Evolutionary conservation across 2,888 invertebrate species (phyloP).

Genomic region (Micropterix aruncella): DNA sequence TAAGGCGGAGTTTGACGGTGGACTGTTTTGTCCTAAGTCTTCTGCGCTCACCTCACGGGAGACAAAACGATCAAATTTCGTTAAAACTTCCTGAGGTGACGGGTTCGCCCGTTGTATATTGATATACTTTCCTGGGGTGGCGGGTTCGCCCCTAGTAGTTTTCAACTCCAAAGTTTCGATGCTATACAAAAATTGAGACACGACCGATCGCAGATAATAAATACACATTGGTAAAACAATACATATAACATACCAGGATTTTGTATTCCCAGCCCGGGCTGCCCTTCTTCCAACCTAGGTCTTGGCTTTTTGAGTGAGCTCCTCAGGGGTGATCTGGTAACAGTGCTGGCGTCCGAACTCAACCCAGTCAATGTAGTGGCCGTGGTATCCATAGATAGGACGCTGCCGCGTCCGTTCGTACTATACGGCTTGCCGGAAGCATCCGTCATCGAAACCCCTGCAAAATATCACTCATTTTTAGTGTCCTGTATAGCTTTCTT

Average conservation of each 20-base stretch:
- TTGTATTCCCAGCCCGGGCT: conserved; percentile 65
- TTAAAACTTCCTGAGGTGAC: too few species aligned
- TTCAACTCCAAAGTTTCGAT: too few species aligned
- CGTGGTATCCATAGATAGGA: conserved; percentile 60
- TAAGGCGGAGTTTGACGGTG: too few species aligned
- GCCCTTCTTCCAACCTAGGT: conserved; percentile 34
- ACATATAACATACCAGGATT: conserved; percentile 61
- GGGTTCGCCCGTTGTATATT: too few species aligned
- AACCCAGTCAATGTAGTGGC: conserved; percentile 49
- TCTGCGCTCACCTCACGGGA: too few species aligned
- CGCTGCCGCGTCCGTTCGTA: conserved; percentile 49
- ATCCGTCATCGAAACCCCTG: conserved; percentile 74
- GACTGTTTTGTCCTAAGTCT: too few species aligned
- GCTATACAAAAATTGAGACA: background rate
- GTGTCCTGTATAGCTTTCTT: too few species aligned
- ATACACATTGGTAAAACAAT: background rate
- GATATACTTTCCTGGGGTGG: too few species aligned
- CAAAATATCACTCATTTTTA: too few species aligned
- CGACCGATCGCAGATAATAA: background rate
- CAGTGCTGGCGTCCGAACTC: conserved; percentile 32
- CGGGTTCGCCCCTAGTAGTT: too few species aligned
- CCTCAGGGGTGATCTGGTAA: conserved; percentile 45
- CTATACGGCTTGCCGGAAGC: conserved; percentile 74
- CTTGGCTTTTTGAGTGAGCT: conserved; percentile 77
- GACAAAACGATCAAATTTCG: too few species aligned